These are phyloP conservation scores for Eupsittula cactorum DNA, from an alignment of 2,113 vertebrate species.

Conservation along the genomic window DNA sequence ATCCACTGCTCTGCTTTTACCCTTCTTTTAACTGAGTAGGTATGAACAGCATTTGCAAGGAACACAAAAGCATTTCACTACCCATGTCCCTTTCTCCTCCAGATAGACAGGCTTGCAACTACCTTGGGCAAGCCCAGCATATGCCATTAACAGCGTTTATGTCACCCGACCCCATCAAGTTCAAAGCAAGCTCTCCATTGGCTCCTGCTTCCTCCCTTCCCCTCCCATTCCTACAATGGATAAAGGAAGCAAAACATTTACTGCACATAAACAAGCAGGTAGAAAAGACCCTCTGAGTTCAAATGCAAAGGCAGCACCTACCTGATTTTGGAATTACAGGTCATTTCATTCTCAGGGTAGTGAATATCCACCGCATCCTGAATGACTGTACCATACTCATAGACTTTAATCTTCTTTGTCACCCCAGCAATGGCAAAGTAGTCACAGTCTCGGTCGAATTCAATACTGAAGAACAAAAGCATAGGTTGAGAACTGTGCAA, in stretches of 20 bases:
- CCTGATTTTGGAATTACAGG: constrained; percentile 99
- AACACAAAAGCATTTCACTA: neutral
- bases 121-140: neutral
- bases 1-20: neutral
- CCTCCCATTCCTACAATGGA: neutral
- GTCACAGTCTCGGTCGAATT: constrained; percentile 99
- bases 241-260: neutral
- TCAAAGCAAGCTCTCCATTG: neutral
- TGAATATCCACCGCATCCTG: constrained; percentile 99
- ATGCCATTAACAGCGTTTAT: neutral
- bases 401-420: constrained; percentile 99
- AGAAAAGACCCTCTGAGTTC: neutral
- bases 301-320: constrained; percentile 55
- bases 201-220: neutral
- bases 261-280: neutral
- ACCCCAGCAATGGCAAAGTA: constrained; percentile 99
- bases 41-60: neutral
- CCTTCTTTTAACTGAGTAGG: neutral
- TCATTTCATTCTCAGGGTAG: constrained; percentile 99
- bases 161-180: neutral
- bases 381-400: constrained; percentile 98
- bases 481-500: neutral
- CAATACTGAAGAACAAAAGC: constrained; percentile 83
- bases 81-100: neutral
- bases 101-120: fast-evolving